Evolutionary conservation across 1,140 invertebrate genomes (phyloP).

Genomic region (Kradibia gibbosae): DNA sequence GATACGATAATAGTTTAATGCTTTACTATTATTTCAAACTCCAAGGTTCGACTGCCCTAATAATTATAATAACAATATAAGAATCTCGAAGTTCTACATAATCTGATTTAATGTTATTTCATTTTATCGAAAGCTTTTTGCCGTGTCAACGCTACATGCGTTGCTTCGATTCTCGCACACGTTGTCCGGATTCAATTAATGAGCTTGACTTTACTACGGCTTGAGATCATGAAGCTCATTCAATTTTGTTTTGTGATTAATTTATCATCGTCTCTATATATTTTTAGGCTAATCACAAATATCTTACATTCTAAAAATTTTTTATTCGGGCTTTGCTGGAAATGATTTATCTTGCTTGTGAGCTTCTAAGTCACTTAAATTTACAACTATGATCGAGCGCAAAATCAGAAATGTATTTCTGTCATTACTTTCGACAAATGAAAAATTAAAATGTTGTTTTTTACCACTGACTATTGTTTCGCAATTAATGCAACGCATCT

Average conservation of each 20-base stretch:
- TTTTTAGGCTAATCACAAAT: background rate
- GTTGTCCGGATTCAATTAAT: background rate
- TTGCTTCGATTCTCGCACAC: background rate
- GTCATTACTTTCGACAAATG: background rate
- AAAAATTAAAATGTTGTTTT: background rate
- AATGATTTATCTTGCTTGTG: background rate
- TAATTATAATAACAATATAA: background rate
- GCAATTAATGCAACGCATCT: background rate
- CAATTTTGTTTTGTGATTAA: background rate
- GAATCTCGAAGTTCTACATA: background rate
- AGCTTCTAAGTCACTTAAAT: background rate
- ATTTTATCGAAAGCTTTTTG: background rate
- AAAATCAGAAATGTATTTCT: background rate
- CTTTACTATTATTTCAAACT: background rate
- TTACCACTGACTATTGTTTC: background rate
- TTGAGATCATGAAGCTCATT: background rate
- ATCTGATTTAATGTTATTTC: background rate
- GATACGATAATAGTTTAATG: background rate
- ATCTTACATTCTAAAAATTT: background rate
- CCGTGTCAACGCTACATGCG: background rate
- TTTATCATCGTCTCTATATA: background rate
- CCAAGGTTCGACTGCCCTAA: background rate
- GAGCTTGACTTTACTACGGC: background rate
- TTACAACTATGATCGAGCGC: background rate
- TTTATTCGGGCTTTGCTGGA: background rate